Conservation (phyloP, 2,113 vertebrate species). For the Symphodus melops region DNA sequence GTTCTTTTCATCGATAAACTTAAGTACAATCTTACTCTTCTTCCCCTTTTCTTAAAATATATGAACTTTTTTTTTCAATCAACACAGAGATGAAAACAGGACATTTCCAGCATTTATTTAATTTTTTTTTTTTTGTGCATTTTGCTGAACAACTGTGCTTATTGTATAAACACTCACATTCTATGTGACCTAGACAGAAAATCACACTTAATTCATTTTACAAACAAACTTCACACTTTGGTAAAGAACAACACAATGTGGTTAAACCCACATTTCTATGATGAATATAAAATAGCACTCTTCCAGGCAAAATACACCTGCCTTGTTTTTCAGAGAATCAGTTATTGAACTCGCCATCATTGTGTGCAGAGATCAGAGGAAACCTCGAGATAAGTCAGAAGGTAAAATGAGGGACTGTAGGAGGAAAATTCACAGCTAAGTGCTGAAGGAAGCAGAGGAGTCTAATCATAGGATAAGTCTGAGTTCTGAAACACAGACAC, state of each 20-base stretch:
- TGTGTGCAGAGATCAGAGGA: conserved; percentile 54
- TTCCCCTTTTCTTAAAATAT: no score
- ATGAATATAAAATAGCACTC: background rate
- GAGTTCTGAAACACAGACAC: conserved; percentile 24
- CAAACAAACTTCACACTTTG: background rate
- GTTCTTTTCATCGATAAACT: no score
- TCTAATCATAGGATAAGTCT: conserved; percentile 49
- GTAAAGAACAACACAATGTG: background rate
- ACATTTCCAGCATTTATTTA: background rate
- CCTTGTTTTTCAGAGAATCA: background rate
- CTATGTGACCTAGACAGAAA: background rate
- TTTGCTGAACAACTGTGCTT: background rate
- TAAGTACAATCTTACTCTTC: no score
- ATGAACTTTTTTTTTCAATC: no score
- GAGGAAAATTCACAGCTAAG: conserved; percentile 51
- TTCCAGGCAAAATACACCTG: background rate
- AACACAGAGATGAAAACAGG: no score
- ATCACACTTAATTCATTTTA: no score
- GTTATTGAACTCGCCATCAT: conserved; percentile 52
- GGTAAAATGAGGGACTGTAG: conserved; percentile 42
- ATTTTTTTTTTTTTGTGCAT: no score
- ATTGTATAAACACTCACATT: background rate
- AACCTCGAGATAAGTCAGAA: conserved; percentile 51
- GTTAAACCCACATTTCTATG: background rate
- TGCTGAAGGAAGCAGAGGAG: conserved; percentile 27